A percentile compares a stretch with the other conserved stretches of the same genome.
Evolutionary conservation across 2,797 vertebrate species (phyloP).

Genomic region (Chlorospingus semifuscus): DNA sequence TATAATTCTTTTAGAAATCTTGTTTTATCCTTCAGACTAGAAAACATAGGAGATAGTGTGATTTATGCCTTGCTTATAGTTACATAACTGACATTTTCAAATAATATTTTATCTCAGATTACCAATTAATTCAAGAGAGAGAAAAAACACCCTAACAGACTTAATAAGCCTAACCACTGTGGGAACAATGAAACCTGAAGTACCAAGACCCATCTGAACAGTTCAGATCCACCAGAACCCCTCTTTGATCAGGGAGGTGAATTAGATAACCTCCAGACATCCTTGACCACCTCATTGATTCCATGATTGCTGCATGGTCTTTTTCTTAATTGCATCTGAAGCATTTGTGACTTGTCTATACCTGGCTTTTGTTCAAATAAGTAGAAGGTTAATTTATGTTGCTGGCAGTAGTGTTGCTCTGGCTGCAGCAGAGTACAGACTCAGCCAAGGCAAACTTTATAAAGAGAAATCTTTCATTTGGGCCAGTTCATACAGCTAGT

Average conservation of each 20-base stretch:
- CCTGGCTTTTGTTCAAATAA: background rate
- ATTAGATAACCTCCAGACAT: background rate
- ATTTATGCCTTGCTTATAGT: background rate
- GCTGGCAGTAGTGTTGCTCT: background rate
- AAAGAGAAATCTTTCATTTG: background rate
- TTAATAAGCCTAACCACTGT: background rate
- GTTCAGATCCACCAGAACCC: background rate
- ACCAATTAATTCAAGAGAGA: background rate
- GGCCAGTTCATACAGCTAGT: background rate
- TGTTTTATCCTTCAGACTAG: background rate
- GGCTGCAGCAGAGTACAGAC: background rate
- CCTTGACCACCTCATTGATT: background rate
- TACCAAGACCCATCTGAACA: background rate
- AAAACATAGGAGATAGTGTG: background rate
- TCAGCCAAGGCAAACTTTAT: background rate
- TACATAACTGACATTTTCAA: slow-evolving; percentile 10
- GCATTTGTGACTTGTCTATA: background rate
- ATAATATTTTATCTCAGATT: background rate
- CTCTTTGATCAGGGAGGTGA: background rate
- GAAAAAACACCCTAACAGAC: background rate
- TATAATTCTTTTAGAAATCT: background rate
- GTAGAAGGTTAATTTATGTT: background rate
- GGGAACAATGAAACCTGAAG: background rate
- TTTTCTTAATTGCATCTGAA: slow-evolving; percentile 5
- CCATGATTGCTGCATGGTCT: background rate